Evolutionary conservation across 2,113 vertebrate genomes (phyloP).

Genomic region (Pachycephala philippinensis): DNA sequence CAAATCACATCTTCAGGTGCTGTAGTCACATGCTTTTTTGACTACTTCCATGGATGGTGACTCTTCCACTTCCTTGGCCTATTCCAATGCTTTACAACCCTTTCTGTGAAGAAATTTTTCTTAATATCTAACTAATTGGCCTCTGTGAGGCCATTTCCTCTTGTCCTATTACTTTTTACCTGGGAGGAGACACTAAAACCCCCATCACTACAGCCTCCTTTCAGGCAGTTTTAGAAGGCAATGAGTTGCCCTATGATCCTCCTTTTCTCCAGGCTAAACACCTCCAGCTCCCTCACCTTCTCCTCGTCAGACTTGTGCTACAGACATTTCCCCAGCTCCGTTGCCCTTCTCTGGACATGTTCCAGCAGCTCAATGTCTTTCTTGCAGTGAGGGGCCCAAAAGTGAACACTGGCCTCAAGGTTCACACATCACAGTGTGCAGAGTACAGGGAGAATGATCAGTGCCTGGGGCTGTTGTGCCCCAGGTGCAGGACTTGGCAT

Average conservation of each 20-base stretch:
- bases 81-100: not conserved
- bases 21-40: not conserved
- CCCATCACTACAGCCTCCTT: not conserved
- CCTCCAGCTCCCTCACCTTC: not conserved
- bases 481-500: rapidly evolving
- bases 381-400: not conserved
- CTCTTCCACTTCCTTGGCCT: not conserved
- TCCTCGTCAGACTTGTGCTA: not conserved
- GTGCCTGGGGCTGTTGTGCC: too few relatives aligned
- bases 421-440: rapidly evolving
- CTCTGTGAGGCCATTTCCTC: not conserved
- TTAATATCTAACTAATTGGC: not conserved
- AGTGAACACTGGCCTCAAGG: too few relatives aligned
- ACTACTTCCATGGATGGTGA: rapidly evolving
- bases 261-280: not conserved
- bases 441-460: not conserved
- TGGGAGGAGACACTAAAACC: not conserved
- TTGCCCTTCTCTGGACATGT: not conserved
- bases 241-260: not conserved
- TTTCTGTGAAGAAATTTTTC: not conserved
- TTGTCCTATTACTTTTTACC: rapidly evolving
- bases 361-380: not conserved
- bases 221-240: not conserved
- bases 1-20: not conserved
- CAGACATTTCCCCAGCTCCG: not conserved